Base-by-base conservation (phyloP, 2,888 invertebrate species). In the Erebia aethiops region DNA sequence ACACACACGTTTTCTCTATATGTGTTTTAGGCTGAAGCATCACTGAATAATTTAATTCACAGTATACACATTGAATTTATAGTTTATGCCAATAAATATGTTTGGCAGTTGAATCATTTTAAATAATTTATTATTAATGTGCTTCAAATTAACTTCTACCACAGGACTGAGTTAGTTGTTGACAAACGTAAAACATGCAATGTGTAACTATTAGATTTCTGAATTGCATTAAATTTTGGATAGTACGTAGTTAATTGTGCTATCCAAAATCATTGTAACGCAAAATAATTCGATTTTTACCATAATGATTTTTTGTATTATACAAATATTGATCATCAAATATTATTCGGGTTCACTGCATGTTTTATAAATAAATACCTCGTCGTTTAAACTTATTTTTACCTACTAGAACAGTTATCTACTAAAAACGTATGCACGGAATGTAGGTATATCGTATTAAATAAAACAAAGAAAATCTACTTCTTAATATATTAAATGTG, bases 81-180 rank as follows among this genome's bases (percentile, higher is more conserved):
- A 65, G 26, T 65, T 56, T 56, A 56, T 56, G 56, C 13, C n/a
- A 49, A 52, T 67, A 26, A 49, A 35, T 58, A 26, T 58, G n/a
- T 58, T 54, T 52, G 26, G 26, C 57, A 26, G 21, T 43, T 57
- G 49, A 49, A 58, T 58, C 46, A 46, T 46, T n/a, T n/a, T n/a
- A n/a, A n/a, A n/a, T 26, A 67, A 67, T 67, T 58, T 57, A 58
- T 11, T 49, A 67, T 57, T 14, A 26, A n/a, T 52, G n/a, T 16
- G 64, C 1, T 65, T 8, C 54, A 67, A 67, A 67, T 67, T 67
- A 67, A 67, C 57, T 57, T 67, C 5, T 43, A 18, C 52, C 65
- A n/a, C 65, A 65, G 13, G 11, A 16, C 11, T 65, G 43, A 26
- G 26, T 11, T 10, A 4, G 1, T 58, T 46, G 41, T 43, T 18